Base-by-base conservation (phyloP, 2,888 invertebrate genomes). In the Chrysolina haemoptera region DNA sequence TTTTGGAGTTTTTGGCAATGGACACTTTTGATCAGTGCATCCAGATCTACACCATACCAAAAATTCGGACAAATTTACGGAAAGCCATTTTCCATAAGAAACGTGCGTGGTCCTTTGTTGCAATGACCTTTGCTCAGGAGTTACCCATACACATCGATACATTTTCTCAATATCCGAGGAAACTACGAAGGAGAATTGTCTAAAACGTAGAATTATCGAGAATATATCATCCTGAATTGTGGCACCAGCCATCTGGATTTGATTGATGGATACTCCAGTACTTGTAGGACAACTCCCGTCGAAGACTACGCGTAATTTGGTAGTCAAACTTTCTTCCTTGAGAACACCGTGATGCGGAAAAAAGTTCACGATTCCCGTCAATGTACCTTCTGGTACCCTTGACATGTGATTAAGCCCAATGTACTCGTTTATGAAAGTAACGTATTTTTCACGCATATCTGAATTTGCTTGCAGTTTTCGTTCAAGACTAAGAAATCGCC, bases 141-240 rank as follows among this genome's bases (percentile, higher is more conserved):
- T 16, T 12, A 73, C 64, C 5, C 68, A 62, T 9, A 75, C 62
- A 46, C 71, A 70, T 22, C 72, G 50, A 55, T 71, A 78, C 76
- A 73, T 78, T 63, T 78, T 75, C 12, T 65, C 48, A n/a, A 78
- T 74, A 48, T 78, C 74, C 9, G 71, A 72, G 14, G 68, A 50
- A 27, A 74, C 22, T 14, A 67, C 73, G 41, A 62, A 66, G 27
- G 53, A 22, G 41, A 71, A 64, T 46, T 67, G 41, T 20, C 62
- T 35, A n/a, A 62, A 62, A 4, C 18, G 20, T 11, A 77, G n/a
- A 66, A 77, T 40, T 62, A 79, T 74, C n/a, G 65, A 43, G 46
- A 76, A 79, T 22, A 79, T 22, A 62, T 78, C 78, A n/a, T 65
- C 46, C 65, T 76, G 78, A n/a, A 76, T 62, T 22, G 22, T 70